A percentile compares a stretch with the other conserved stretches of the same genome.
Evolutionary conservation across 2,797 vertebrate species (phyloP).

Genomic region (Momotus momota): DNA sequence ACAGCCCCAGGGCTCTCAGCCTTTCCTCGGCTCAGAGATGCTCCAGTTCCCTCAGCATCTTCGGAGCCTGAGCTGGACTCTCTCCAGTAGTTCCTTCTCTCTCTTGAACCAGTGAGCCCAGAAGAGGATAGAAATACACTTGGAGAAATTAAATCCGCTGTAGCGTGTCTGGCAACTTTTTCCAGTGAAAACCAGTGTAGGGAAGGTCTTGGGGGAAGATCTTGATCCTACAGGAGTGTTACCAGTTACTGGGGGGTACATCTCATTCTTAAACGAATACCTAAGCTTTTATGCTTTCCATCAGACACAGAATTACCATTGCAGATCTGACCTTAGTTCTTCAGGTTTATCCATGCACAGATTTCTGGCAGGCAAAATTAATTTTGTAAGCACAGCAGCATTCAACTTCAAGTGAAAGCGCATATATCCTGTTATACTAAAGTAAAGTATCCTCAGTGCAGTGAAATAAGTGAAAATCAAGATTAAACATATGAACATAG

Average conservation of each 20-base stretch:
- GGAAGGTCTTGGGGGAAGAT: not conserved
- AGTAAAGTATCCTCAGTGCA: not conserved
- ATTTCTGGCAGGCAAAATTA: not conserved
- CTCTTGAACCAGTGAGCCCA: not conserved
- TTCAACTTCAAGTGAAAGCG: not conserved
- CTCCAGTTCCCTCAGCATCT: not conserved
- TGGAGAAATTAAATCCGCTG: not conserved
- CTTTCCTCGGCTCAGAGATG: not conserved
- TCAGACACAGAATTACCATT: not conserved
- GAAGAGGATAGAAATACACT: not conserved
- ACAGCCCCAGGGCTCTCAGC: not conserved
- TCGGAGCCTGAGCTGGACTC: not conserved
- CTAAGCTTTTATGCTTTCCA: fast-evolving
- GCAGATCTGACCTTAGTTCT: not conserved
- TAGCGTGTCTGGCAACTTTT: not conserved
- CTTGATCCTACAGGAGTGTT: not conserved
- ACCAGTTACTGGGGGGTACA: not conserved
- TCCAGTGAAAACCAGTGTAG: not conserved
- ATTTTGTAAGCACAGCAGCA: not conserved
- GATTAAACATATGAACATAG: not conserved
- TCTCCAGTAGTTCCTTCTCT: not conserved
- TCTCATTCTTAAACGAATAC: not conserved
- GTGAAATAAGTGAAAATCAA: not conserved
- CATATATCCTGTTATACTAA: not conserved
- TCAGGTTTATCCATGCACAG: not conserved